Evolutionary conservation across 2,113 vertebrate genomes (phyloP), one percentile per base, ranked within the genome.

Genomic region (Acanthisitta chloris): DNA sequence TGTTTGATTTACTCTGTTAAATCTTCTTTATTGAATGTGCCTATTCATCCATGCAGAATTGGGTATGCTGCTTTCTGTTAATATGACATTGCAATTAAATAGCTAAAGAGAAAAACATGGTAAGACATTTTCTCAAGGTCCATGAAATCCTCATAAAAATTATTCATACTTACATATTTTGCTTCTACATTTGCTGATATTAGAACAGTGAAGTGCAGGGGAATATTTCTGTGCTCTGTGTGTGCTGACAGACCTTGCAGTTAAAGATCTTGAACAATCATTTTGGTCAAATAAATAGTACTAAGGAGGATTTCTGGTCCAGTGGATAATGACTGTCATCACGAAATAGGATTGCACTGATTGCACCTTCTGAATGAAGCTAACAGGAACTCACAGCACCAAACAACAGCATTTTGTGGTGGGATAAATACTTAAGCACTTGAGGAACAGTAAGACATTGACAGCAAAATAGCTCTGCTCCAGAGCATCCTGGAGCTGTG

Each of bases 1-100:
- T 97, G 96, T 98, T 98, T 98, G 96, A 98, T 98, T 98, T 98
- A 97, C 97, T 98, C 96, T 97, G 97, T 97, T 98, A 98, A 98
- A 98, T 98, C 97, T 98, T 97, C 96, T 96, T 98, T 98, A 98
- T 96, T 98, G 96, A 98, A 98, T 98, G 96, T 92, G 97, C 62
- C 98, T 98, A 98, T 98, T 97, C 97, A 98, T 97, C 97, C 97
- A 85, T 98, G 97, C 70, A 97, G 96, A 98, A 98, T 97, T 96
- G 91, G 96, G 96, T 97, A 97, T 97, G 97, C 96, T 98, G 93
- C 94, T 98, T 97, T 98, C 96, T 98, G 97, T 98, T 97, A 98
- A 97, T 97, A 97, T 98, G 98, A 97, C 97, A 98, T 97, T 98
- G 96, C 95, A 97, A 98, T 98, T 97, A 98, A 98, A 98, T 91